Conservation (phyloP, 2,113 vertebrate species). For the Rhineura floridana region DNA sequence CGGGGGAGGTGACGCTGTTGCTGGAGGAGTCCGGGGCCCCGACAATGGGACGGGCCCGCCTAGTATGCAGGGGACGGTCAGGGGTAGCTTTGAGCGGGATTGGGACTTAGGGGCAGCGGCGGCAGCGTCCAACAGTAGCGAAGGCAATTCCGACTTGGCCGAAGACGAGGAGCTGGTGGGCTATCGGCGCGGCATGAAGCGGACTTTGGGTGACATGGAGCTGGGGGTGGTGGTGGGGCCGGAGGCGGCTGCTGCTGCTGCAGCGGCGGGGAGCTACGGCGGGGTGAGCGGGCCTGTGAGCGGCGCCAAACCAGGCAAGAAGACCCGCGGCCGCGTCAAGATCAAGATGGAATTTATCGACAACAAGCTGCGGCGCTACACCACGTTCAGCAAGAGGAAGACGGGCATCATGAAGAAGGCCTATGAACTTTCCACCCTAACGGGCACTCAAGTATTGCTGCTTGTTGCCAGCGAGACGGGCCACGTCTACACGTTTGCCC, state of each 20-base stretch:
- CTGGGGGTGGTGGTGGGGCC: constrained; percentile 81
- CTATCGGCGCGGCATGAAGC: constrained; percentile 87
- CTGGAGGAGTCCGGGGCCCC: constrained; percentile 69
- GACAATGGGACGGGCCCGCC: constrained; percentile 78
- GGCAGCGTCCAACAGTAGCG: constrained; percentile 86
- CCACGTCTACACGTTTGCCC: constrained; percentile 98
- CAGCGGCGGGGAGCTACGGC: constrained; percentile 79
- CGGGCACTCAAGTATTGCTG: constrained; percentile 95
- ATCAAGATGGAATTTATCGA: constrained; percentile 96
- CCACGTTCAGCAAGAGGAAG: constrained; percentile 96
- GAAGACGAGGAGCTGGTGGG: constrained; percentile 87
- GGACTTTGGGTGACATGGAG: constrained; percentile 85
- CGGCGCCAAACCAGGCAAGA: constrained; percentile 91
- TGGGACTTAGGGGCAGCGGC: constrained; percentile 69
- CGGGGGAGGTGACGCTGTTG: constrained; percentile 46
- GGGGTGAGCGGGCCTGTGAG: constrained; percentile 81
- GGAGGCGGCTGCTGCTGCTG: constrained; percentile 76
- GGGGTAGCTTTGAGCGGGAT: constrained; percentile 76
- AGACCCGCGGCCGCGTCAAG: constrained; percentile 91
- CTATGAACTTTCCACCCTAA: constrained; percentile 97
- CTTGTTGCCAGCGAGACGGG: constrained; percentile 98
- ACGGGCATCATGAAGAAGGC: constrained; percentile 97
- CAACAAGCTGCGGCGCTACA: constrained; percentile 93
- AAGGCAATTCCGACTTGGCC: constrained; percentile 88
- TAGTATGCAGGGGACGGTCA: constrained; percentile 60